Evolutionary conservation across 2,113 vertebrate species (phyloP).

Genomic region (Harpagus bidentatus): DNA sequence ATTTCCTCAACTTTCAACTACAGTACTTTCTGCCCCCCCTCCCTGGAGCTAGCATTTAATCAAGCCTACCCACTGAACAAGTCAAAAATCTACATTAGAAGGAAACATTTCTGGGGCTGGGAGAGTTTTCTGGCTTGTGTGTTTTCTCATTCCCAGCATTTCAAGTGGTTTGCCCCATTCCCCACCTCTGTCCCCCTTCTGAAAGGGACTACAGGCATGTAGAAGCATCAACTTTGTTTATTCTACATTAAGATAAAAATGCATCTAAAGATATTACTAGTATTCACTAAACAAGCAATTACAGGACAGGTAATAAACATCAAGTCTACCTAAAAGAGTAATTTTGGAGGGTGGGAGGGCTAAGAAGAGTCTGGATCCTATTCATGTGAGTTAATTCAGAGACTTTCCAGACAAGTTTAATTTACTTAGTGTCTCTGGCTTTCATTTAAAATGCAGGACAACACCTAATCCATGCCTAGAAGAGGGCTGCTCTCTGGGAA

Average conservation of each 20-base stretch:
- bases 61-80: background rate
- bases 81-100: background rate
- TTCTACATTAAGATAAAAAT: background rate
- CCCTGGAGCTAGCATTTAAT: background rate
- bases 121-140: background rate
- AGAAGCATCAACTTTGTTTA: background rate
- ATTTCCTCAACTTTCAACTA: background rate
- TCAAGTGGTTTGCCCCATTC: background rate
- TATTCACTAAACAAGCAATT: background rate
- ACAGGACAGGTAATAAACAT: background rate
- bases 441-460: background rate
- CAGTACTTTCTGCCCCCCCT: background rate
- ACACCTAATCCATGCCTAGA: background rate
- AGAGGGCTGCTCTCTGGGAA: background rate
- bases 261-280: background rate
- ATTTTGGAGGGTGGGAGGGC: background rate
- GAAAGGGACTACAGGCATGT: background rate
- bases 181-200: background rate
- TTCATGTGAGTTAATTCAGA: background rate
- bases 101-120: background rate
- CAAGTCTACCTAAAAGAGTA: background rate
- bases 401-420: background rate
- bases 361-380: background rate
- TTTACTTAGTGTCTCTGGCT: background rate
- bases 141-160: background rate